Conservation (phyloP, 2,888 invertebrate species). For the Tridacna gigas region DNA sequence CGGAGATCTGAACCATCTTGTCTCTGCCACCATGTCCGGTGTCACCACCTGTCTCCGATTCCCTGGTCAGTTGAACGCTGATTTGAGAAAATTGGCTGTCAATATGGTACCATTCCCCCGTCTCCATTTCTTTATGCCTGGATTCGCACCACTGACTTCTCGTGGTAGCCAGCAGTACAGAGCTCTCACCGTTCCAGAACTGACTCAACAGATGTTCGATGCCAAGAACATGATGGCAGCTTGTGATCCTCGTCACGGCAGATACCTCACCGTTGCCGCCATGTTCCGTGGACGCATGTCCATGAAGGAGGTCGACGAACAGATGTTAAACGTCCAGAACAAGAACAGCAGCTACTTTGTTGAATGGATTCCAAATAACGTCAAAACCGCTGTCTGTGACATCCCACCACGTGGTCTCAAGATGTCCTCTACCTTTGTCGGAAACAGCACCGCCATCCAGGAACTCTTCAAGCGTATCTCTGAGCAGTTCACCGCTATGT, state of each 20-base stretch:
- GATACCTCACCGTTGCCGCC: conserved; percentile 82
- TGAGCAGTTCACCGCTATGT: conserved; percentile 92
- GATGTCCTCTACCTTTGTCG: conserved; percentile 97
- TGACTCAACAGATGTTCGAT: conserved; percentile 95
- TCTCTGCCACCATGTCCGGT: conserved; percentile 86
- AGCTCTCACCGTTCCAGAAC: conserved; percentile 93
- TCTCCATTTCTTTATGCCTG: conserved; percentile 95
- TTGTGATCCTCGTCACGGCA: conserved; percentile 79
- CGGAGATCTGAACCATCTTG: conserved; percentile 94
- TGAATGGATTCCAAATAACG: conserved; percentile 97
- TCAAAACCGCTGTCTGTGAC: conserved; percentile 96
- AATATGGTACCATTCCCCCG: conserved; percentile 97
- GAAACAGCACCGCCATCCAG: conserved; percentile 82
- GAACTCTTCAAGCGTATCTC: conserved; percentile 80
- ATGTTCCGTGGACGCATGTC: conserved; percentile 84
- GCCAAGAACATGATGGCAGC: conserved; percentile 91
- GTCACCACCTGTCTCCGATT: conserved; percentile 89
- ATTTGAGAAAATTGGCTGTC: conserved; percentile 66
- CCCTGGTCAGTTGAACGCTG: conserved; percentile 69
- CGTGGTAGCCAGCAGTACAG: conserved; percentile 90
- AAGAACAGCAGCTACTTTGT: conserved; percentile 95
- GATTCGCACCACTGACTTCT: conserved; percentile 94
- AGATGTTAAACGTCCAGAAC: conserved; percentile 97
- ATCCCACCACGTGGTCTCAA: conserved; percentile 95
- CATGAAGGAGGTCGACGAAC: conserved; percentile 91